These are phyloP conservation scores for Zosterops hypoxanthus DNA, from an alignment of 2,113 vertebrate species.

Conservation along the genomic window DNA sequence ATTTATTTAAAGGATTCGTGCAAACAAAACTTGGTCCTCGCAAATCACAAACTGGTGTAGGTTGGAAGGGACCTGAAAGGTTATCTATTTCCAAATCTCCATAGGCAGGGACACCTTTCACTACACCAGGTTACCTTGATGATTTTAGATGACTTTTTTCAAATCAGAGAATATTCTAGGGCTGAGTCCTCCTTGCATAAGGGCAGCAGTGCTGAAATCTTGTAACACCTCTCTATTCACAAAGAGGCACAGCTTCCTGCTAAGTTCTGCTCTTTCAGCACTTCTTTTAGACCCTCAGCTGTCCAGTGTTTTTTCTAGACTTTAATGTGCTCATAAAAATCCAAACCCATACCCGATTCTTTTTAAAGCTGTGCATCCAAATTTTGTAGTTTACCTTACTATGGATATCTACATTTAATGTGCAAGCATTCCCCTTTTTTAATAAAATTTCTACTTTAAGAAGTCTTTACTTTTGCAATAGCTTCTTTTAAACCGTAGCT, in stretches of 20 bases:
- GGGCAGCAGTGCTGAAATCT: not conserved
- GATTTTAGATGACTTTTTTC: not conserved
- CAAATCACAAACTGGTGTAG: not conserved
- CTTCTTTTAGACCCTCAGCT: not conserved
- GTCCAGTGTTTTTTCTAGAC: not conserved
- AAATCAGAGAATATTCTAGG: not conserved
- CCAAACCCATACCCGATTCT: not conserved
- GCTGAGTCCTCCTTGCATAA: not conserved
- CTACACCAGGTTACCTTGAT: not conserved
- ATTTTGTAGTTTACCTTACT: not conserved
- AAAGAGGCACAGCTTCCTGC: not conserved
- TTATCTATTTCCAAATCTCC: not conserved
- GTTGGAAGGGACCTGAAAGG: not conserved
- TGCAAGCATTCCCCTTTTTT: not conserved
- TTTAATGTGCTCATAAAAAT: not conserved
- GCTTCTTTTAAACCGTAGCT: not conserved
- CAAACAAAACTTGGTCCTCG: not conserved
- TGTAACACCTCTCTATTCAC: not conserved
- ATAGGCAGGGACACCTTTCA: not conserved
- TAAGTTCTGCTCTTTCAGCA: not conserved
- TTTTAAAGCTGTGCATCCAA: not conserved
- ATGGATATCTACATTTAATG: not conserved
- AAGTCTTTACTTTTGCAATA: not conserved
- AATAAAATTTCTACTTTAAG: not conserved
- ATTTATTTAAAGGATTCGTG: not conserved